Conservation (phyloP, 2,888 invertebrate species). For the Cybosia mesomella region DNA sequence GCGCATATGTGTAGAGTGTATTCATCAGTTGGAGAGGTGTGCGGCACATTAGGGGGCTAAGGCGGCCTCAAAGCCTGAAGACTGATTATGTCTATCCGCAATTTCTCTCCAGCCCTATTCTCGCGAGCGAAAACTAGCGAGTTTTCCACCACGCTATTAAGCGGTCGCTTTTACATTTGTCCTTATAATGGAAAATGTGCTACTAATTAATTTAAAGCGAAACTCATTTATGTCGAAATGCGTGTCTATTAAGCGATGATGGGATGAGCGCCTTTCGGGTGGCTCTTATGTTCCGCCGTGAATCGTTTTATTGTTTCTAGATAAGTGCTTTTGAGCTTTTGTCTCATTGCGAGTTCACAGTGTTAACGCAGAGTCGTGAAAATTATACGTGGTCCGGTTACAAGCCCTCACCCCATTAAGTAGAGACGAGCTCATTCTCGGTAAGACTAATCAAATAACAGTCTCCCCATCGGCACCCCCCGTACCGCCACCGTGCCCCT, state of each 20-base stretch:
- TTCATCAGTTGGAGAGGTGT: slow-evolving; percentile 83
- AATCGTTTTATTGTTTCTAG: slow-evolving; percentile 75
- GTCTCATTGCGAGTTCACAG: slow-evolving; percentile 50
- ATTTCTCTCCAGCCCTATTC: slow-evolving; percentile 86
- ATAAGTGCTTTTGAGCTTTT: slow-evolving; percentile 69
- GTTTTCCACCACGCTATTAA: slow-evolving; percentile 87
- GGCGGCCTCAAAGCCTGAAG: slow-evolving; percentile 86
- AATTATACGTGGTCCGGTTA: slow-evolving; percentile 85
- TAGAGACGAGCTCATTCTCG: slow-evolving; percentile 86
- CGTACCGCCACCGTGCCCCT: slow-evolving; percentile 51
- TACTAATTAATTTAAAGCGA: slow-evolving; percentile 87
- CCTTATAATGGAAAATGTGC: slow-evolving; percentile 87
- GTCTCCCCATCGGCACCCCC: slow-evolving; percentile 76
- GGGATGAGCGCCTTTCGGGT: slow-evolving; percentile 78
- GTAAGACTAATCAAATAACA: slow-evolving; percentile 88
- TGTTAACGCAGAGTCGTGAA: slow-evolving; percentile 62
- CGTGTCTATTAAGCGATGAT: slow-evolving; percentile 85
- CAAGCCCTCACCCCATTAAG: slow-evolving; percentile 86
- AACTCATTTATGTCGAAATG: slow-evolving; percentile 87
- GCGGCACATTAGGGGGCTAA: slow-evolving; percentile 82
- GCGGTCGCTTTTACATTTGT: slow-evolving; percentile 87
- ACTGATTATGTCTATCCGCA: slow-evolving; percentile 87
- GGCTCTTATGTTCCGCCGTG: slow-evolving; percentile 64
- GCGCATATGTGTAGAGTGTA: slow-evolving; percentile 75
- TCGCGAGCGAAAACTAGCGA: slow-evolving; percentile 87